These are phyloP conservation scores for Stomatorhinus walkeri DNA, from an alignment of 2,797 vertebrate species.

Conservation along the genomic window DNA sequence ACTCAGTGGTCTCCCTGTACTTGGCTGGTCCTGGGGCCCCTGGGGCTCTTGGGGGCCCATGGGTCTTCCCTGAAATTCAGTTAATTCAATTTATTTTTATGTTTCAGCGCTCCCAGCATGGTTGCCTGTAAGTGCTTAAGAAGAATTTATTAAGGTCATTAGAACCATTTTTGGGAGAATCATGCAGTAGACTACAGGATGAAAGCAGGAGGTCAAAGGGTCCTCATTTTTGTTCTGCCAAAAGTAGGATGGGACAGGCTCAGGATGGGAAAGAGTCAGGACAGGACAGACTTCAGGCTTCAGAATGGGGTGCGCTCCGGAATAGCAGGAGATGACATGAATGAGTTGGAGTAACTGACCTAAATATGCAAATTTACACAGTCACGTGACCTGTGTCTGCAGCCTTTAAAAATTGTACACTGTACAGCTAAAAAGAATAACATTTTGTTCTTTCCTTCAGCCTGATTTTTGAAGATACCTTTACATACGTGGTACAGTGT, in stretches of 20 bases:
- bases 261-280: background rate
- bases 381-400: background rate
- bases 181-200: background rate
- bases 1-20: background rate
- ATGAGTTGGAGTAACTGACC: background rate
- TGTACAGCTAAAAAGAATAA: background rate
- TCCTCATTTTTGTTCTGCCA: background rate
- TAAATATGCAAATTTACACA: background rate
- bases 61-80: background rate
- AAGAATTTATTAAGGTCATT: slow-evolving; percentile 6
- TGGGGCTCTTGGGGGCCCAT: background rate
- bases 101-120: background rate
- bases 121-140: background rate
- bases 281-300: background rate
- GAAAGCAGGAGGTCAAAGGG: background rate
- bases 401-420: background rate
- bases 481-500: background rate
- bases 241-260: background rate
- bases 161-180: background rate
- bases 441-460: background rate
- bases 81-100: slow-evolving; percentile 10
- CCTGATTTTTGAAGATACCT: background rate
- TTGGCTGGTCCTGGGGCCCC: background rate
- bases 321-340: background rate
- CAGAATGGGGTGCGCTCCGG: background rate